Evolutionary conservation across 2,113 vertebrate genomes (phyloP).

Genomic region (Callithrix jacchus): DNA sequence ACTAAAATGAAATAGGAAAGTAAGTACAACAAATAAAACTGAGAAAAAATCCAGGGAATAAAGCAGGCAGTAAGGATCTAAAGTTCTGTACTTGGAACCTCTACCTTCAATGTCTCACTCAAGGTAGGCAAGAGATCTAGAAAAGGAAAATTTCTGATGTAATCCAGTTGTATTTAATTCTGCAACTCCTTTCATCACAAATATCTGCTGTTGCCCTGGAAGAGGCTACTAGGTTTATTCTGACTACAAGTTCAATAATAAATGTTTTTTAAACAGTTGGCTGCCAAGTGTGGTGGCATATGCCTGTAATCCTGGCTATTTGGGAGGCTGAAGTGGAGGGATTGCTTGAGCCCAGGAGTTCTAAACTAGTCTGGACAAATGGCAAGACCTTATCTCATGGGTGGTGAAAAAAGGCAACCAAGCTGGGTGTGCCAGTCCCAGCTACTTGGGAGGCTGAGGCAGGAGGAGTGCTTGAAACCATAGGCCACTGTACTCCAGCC

Average conservation of each 20-base stretch:
- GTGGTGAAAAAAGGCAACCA: no score
- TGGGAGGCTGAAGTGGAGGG: no score
- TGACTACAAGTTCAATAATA: not conserved
- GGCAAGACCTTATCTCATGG: no score
- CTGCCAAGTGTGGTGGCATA: no score
- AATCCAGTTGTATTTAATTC: constrained; percentile 28
- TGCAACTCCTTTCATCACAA: not conserved
- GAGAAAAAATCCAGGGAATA: not conserved
- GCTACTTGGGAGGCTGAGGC: no score
- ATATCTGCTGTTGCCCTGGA: not conserved
- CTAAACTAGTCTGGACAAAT: no score
- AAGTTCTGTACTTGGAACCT: not conserved
- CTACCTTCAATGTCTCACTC: not conserved
- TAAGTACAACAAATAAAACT: constrained; percentile 3
- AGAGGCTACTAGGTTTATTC: not conserved
- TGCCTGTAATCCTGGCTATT: no score
- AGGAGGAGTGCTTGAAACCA: no score
- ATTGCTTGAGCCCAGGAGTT: no score
- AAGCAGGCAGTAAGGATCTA: not conserved
- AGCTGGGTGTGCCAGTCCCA: no score
- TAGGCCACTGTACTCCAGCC: no score
- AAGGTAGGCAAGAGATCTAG: not conserved
- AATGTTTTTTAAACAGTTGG: constrained; percentile 3
- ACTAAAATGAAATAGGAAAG: not conserved
- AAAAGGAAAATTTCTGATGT: not conserved